phyloP scores from a whole-genome alignment of 2,113 vertebrate genomes.

The Muntiacus muntjak region DNA sequence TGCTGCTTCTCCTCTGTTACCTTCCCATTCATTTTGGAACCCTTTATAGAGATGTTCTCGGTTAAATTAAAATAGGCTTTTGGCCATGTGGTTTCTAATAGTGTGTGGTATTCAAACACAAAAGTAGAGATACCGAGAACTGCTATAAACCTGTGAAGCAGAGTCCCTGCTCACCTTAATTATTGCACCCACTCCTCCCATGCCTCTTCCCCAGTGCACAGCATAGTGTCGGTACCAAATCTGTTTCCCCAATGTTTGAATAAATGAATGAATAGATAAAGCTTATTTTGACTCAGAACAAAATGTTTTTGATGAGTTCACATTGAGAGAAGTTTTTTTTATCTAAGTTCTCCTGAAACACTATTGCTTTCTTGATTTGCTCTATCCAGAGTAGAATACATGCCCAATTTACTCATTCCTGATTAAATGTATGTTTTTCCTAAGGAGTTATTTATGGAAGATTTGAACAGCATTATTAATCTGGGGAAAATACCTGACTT shows the following conservation, averaged over 20 bases:
- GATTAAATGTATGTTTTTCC: background rate
- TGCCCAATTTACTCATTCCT: background rate
- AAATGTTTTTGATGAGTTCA: background rate
- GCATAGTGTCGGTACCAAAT: background rate
- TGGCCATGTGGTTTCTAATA: background rate
- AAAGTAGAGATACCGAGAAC: background rate
- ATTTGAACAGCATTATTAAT: constrained; percentile 71
- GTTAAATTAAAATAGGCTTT: background rate
- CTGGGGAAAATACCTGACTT: constrained; percentile 65
- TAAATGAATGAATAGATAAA: background rate
- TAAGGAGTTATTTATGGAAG: constrained; percentile 73
- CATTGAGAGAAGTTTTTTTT: background rate
- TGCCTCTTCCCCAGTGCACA: background rate
- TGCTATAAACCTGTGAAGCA: background rate
- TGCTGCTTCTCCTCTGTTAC: background rate
- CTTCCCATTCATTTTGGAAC: background rate
- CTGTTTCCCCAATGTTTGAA: background rate
- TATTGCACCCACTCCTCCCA: fast-evolving
- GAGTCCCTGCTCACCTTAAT: background rate
- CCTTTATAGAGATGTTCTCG: background rate
- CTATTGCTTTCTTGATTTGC: background rate
- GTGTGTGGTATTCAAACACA: background rate
- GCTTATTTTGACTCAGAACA: background rate
- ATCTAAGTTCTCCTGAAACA: background rate
- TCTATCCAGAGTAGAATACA: background rate